These are phyloP conservation scores for Labroides dimidiatus DNA, from an alignment of 2,797 vertebrate genomes.

Conservation along the genomic window DNA sequence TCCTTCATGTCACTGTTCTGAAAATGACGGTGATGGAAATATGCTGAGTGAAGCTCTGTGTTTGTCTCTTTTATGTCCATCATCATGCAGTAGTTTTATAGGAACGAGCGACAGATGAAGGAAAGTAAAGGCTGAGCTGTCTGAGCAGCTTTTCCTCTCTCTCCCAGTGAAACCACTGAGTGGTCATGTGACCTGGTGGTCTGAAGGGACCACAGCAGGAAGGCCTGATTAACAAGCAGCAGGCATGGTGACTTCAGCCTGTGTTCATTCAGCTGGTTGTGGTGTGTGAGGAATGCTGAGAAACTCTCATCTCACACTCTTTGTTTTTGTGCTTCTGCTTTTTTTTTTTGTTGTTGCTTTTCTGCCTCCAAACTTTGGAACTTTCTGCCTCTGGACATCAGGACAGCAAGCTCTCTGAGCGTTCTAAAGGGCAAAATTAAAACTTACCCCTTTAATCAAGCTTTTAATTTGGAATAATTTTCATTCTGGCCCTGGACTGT, in stretches of 20 bases:
- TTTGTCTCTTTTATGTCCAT: background rate
- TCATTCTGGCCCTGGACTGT: no score
- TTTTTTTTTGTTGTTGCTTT: no score
- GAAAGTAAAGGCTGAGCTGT: conserved; percentile 23
- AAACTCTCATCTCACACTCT: conserved; percentile 37
- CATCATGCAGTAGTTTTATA: conserved; percentile 13
- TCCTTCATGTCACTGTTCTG: no score
- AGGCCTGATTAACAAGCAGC: conserved; percentile 67
- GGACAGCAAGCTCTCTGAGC: no score
- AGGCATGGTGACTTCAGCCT: conserved; percentile 66
- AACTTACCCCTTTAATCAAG: no score
- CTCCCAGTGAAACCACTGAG: conserved; percentile 47
- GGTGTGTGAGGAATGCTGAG: conserved; percentile 66
- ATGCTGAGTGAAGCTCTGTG: no score
- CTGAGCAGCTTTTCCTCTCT: conserved; percentile 19
- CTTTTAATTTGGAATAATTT: no score
- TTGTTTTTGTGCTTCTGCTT: conserved; percentile 47
- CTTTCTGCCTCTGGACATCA: no score
- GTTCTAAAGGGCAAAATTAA: no score
- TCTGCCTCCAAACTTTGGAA: no score
- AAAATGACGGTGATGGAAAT: no score
- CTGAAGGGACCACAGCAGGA: conserved; percentile 37
- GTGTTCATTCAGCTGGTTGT: conserved; percentile 71
- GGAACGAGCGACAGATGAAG: conserved; percentile 19
- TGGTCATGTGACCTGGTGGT: conserved; percentile 49